phyloP scores from a whole-genome alignment of 2,113 vertebrate species.

The Platysternon megacephalum region DNA sequence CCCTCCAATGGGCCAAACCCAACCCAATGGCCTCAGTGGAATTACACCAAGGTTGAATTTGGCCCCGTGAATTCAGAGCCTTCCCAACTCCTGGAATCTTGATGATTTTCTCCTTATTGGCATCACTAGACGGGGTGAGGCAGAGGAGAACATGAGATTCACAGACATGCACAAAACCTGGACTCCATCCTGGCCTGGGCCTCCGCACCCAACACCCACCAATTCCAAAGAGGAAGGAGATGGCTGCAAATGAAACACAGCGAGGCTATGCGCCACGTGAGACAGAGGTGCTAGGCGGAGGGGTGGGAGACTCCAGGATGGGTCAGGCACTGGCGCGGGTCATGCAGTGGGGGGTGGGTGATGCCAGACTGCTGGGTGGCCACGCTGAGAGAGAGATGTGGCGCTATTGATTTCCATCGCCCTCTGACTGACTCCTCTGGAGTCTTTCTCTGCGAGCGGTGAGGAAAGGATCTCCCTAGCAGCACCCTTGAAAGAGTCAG shows the following conservation, averaged over 20 bases:
- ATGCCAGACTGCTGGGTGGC: accelerated
- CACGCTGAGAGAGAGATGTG: not conserved
- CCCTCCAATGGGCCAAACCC: not conserved
- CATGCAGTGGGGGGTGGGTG: not conserved
- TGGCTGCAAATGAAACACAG: accelerated
- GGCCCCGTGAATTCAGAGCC: not conserved
- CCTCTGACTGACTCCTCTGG: not conserved
- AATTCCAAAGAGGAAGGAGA: not conserved
- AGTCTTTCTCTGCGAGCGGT: not conserved
- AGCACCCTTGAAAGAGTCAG: not conserved
- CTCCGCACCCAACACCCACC: not conserved
- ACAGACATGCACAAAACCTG: not conserved
- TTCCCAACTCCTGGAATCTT: not conserved
- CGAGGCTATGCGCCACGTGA: not conserved
- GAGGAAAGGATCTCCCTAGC: not conserved
- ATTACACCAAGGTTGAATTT: not conserved
- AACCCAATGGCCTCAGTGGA: not conserved
- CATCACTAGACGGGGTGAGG: conserved; percentile 45
- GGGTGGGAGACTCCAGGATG: not conserved
- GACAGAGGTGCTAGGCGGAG: not conserved
- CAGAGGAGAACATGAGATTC: not conserved
- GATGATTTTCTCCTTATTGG: not conserved
- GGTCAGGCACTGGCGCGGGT: not conserved
- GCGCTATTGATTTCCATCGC: not conserved
- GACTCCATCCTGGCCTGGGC: not conserved